Evolutionary conservation across 92 coral and sea anemone species (phyloP), one percentile per base, ranked within the genome.

Genomic region (Ricordea florida): DNA sequence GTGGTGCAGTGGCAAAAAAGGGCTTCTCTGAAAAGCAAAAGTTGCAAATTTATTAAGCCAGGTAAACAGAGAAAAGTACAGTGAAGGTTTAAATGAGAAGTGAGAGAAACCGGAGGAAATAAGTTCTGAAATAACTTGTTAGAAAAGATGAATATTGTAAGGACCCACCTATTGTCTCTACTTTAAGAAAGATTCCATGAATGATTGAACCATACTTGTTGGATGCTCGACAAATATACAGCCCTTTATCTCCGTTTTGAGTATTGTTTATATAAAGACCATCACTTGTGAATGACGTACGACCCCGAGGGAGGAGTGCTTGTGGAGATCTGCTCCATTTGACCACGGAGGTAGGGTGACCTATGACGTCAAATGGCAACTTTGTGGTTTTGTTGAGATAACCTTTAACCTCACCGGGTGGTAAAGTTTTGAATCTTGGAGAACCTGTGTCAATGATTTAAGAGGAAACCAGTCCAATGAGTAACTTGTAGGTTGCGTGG

Each of bases 281-380:
- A 13, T 43, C 33, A 4, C 57, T 43, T 4, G 4, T 65, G 27
- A 82, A 3, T 13, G 29, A 22, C 51, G 30, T 67, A 17, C 69
- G 70, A 25, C 65, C 59, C 69, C 25, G 33, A 13, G 60, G 87
- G n/a, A 56, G 47, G 21, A 69, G 60, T 52, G 38, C 9, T 6
- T 16, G 45, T 3, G 83, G 76, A 23, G 66, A 62, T 46, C 71
- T 45, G 63, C 15, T 14, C 87, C 87, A 82, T 40, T 49, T 47
- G 35, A 82, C 32, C 31, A 24, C 48, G 6, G 87, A 76, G 21
- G 32, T 65, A 30, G 87, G 87, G 70, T 74, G 23, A 3, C 87
- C 87, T 0, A 29, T 24, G 1, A 56, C 68, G 30, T 32, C 37
- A 52, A 82, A 82, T 38, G 42, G 76, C 27, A 82, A 10, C 20